Conservation (phyloP, 2,797 vertebrate species). For the Steatocranus sp. region DNA sequence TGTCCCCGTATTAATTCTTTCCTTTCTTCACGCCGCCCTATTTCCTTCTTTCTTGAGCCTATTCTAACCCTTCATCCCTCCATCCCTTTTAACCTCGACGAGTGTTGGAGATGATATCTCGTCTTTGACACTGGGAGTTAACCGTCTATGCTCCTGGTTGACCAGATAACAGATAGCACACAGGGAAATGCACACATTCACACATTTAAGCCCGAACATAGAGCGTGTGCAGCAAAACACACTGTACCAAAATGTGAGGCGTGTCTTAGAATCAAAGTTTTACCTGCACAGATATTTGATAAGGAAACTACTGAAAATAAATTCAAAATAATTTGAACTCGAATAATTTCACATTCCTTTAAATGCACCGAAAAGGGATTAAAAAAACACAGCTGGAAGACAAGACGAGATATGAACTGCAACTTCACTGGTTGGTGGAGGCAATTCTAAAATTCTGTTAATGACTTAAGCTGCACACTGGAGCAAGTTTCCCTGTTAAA, state of each 20-base stretch:
- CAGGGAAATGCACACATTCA: fast-evolving
- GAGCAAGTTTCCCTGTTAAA: neutral
- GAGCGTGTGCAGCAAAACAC: neutral
- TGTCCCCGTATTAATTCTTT: neutral
- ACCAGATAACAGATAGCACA: slow-evolving; percentile 12
- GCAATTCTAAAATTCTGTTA: neutral
- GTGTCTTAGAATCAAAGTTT: neutral
- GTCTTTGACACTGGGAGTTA: neutral
- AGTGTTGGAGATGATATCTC: slow-evolving; percentile 19
- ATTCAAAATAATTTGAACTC: neutral
- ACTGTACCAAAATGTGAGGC: neutral
- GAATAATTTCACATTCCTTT: fast-evolving
- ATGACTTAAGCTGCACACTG: neutral
- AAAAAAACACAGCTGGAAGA: neutral
- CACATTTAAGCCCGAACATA: neutral
- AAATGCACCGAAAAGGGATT: neutral
- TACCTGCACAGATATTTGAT: neutral
- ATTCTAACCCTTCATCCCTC: neutral
- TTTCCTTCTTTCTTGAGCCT: neutral
- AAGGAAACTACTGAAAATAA: neutral
- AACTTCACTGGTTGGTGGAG: neutral
- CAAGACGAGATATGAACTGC: neutral
- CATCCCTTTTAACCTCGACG: neutral
- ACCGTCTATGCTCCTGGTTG: slow-evolving; percentile 14
- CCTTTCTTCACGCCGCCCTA: neutral